Percentiles rank a stretch among this genome's conserved stretches.
Evolutionary conservation across 2,797 vertebrate species (phyloP).

Genomic region (Sebastes trivittatus): DNA sequence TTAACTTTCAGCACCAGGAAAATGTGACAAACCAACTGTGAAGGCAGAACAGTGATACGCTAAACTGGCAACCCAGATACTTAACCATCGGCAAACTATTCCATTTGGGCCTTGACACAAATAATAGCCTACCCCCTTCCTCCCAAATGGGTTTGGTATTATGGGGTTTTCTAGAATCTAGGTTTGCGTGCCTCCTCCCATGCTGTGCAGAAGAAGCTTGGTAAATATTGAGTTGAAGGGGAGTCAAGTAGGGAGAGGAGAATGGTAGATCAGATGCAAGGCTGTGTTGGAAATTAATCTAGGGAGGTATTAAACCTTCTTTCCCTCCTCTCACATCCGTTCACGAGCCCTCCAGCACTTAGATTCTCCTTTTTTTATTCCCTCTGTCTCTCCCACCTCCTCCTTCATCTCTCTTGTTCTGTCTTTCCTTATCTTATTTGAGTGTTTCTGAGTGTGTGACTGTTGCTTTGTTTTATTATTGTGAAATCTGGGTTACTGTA

Average conservation of each 20-base stretch:
- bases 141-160: slow-evolving; percentile 53
- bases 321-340: neutral
- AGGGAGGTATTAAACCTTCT: slow-evolving; percentile 36
- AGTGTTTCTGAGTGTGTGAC: neutral
- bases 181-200: slow-evolving; percentile 47
- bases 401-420: slow-evolving; percentile 7
- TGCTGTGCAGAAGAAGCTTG: slow-evolving; percentile 55
- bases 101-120: slow-evolving; percentile 54
- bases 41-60: slow-evolving; percentile 12
- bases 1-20: slow-evolving; percentile 17
- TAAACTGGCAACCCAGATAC: slow-evolving; percentile 48
- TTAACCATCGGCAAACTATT: slow-evolving; percentile 47
- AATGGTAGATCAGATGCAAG: slow-evolving; percentile 48
- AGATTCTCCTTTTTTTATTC: neutral
- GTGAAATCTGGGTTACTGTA: neutral
- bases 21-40: slow-evolving; percentile 30
- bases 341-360: slow-evolving; percentile 25
- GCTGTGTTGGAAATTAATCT: slow-evolving; percentile 54
- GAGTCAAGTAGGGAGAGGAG: slow-evolving; percentile 35
- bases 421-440: neutral
- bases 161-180: slow-evolving; percentile 58
- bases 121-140: slow-evolving; percentile 34
- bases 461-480: neutral
- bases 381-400: neutral
- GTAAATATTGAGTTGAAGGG: slow-evolving; percentile 67